Percentiles rank a stretch among this genome's conserved stretches.
Conservation (phyloP, 2,888 invertebrate species). For the Dynastes tityus region DNA sequence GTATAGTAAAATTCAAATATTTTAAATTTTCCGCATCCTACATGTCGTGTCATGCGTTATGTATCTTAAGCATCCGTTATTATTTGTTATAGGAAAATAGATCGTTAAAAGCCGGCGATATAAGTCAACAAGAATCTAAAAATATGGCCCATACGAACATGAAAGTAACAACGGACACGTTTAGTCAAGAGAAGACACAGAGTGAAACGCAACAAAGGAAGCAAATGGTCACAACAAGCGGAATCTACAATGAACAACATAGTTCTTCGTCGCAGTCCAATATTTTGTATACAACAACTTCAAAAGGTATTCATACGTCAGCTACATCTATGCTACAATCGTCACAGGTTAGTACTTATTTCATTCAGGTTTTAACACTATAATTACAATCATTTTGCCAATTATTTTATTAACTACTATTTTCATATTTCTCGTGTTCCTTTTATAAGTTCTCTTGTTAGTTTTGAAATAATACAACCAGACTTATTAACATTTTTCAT, state of each 20-base stretch:
- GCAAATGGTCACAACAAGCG: conserved; percentile 85
- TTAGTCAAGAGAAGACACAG: conserved; percentile 86
- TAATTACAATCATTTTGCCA: neutral
- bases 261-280: conserved; percentile 83
- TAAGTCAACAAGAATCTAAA: conserved; percentile 89
- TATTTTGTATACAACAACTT: conserved; percentile 85
- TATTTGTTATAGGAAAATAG: conserved; percentile 82
- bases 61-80: neutral
- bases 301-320: conserved; percentile 81
- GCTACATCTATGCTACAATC: conserved; percentile 67
- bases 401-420: too few relatives aligned
- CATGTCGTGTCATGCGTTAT: neutral
- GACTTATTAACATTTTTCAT: too few relatives aligned
- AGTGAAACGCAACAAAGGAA: conserved; percentile 80
- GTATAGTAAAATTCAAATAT: too few relatives aligned
- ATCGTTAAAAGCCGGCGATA: conserved; percentile 86
- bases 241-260: conserved; percentile 81
- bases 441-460: too few relatives aligned
- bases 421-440: too few relatives aligned
- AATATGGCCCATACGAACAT: conserved; percentile 88
- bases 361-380: neutral
- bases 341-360: conserved; percentile 59
- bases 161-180: conserved; percentile 88
- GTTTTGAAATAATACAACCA: too few relatives aligned
- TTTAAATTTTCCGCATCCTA: too few relatives aligned